Evolutionary conservation across 1,140 invertebrate species (phyloP).

Genomic region (Drosophila pandora): DNA sequence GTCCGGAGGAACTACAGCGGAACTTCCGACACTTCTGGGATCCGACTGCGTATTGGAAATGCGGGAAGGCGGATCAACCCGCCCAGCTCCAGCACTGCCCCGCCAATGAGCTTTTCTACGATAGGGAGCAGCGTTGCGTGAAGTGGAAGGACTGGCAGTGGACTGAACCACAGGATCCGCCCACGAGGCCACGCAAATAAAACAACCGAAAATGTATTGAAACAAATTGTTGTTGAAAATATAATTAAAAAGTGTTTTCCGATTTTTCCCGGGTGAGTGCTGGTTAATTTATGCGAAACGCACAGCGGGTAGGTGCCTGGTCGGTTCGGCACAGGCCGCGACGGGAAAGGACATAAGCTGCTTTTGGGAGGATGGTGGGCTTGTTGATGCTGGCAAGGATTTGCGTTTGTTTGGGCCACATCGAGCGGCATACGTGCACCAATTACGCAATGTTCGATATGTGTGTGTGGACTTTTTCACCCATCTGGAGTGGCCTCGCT

Average conservation of each 20-base stretch:
- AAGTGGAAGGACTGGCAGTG: slow-evolving; percentile 59
- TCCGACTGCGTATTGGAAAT: slow-evolving; percentile 61
- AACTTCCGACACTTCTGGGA: slow-evolving; percentile 57
- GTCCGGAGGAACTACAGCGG: slow-evolving; percentile 30
- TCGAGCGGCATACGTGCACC: slow-evolving; percentile 29
- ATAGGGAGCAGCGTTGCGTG: slow-evolving; percentile 44
- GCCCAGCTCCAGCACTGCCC: slow-evolving; percentile 39
- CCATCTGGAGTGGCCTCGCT: neutral
- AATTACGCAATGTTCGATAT: slow-evolving; percentile 51
- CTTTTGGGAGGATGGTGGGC: slow-evolving; percentile 18
- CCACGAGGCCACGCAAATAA: slow-evolving; percentile 56
- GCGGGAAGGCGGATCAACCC: slow-evolving; percentile 21
- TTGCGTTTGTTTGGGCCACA: slow-evolving; percentile 29
- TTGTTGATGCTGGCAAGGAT: slow-evolving; percentile 43
- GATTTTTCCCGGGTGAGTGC: slow-evolving; percentile 35
- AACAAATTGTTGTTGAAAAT: slow-evolving; percentile 61
- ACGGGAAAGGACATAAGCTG: slow-evolving; percentile 42
- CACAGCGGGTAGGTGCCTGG: neutral
- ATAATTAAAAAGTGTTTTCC: slow-evolving; percentile 58
- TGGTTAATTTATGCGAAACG: slow-evolving; percentile 47
- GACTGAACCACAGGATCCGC: slow-evolving; percentile 58
- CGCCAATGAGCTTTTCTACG: slow-evolving; percentile 53
- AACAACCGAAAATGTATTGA: slow-evolving; percentile 39
- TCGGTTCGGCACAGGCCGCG: no score
- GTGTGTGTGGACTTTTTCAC: slow-evolving; percentile 22